These are phyloP conservation scores for Seira musarum DNA, from an alignment of 2,888 invertebrate species.

Conservation along the genomic window DNA sequence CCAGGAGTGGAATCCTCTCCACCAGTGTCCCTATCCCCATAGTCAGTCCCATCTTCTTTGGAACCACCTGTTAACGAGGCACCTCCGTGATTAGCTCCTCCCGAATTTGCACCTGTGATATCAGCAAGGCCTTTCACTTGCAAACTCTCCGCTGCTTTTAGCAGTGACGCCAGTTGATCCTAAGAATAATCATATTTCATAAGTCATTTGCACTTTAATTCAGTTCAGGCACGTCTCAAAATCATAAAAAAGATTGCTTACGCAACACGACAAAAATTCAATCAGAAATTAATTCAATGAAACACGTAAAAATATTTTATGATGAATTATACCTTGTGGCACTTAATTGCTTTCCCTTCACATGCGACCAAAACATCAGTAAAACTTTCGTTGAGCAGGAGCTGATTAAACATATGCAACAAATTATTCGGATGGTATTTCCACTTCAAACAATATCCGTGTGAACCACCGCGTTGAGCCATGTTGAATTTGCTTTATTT, in stretches of 20 bases:
- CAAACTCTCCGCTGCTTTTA: conserved; percentile 93
- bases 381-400: conserved; percentile 89
- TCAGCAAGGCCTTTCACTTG: conserved; percentile 93
- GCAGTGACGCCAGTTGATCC: conserved; percentile 88
- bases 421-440: conserved; percentile 77
- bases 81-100: conserved; percentile 71
- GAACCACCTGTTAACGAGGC: conserved; percentile 70
- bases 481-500: conserved; percentile 49
- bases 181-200: conserved; percentile 71
- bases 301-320: too few relatives aligned
- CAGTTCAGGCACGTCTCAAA: not conserved
- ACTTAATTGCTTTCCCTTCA: conserved; percentile 84
- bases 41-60: conserved; percentile 69
- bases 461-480: conserved; percentile 65
- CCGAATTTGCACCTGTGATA: conserved; percentile 85
- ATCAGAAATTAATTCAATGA: not conserved
- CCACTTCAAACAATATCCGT: conserved; percentile 69
- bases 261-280: not conserved
- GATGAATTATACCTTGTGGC: conserved; percentile 80
- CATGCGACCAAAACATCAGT: conserved; percentile 93
- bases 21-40: conserved; percentile 60
- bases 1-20: conserved; percentile 69
- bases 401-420: conserved; percentile 72
- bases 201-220: not conserved
- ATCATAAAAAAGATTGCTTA: not conserved